Evolutionary conservation across 1,140 invertebrate species (phyloP).

Genomic region (Drosophila virilis): DNA sequence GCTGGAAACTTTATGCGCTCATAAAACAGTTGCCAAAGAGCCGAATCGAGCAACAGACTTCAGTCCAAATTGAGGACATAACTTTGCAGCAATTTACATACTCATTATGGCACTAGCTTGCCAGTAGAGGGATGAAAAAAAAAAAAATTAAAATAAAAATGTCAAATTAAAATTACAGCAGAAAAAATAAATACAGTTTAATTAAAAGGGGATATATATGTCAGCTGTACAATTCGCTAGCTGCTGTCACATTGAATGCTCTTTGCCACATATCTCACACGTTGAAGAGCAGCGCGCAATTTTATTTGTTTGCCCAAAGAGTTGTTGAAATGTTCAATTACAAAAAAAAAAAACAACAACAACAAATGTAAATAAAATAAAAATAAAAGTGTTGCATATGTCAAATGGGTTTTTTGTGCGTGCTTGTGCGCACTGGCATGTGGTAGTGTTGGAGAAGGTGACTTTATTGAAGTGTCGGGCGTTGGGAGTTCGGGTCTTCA

Average conservation of each 20-base stretch:
- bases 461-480: not conserved
- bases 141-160: conserved; percentile 18
- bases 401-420: not conserved
- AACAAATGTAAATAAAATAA: not conserved
- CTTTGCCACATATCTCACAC: conserved; percentile 20
- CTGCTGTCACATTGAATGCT: conserved; percentile 41
- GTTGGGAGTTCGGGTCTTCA: not conserved
- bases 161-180: conserved; percentile 37
- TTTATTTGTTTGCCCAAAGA: conserved; percentile 50
- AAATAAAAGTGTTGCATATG: conserved; percentile 22
- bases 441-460: not conserved
- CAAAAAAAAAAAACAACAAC: not conserved
- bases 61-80: conserved; percentile 65
- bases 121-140: not conserved
- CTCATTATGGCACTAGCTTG: conserved; percentile 68
- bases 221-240: conserved; percentile 15
- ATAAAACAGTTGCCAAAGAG: conserved; percentile 55
- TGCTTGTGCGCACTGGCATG: not conserved
- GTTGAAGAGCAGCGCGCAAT: conserved; percentile 31
- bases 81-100: conserved; percentile 76
- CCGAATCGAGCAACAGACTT: conserved; percentile 23
- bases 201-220: conserved; percentile 54
- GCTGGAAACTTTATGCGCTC: conserved; percentile 66
- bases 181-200: conserved; percentile 59
- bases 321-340: conserved; percentile 50